phyloP scores from a whole-genome alignment of 2,797 vertebrate species.

The Bradypus variegatus region DNA sequence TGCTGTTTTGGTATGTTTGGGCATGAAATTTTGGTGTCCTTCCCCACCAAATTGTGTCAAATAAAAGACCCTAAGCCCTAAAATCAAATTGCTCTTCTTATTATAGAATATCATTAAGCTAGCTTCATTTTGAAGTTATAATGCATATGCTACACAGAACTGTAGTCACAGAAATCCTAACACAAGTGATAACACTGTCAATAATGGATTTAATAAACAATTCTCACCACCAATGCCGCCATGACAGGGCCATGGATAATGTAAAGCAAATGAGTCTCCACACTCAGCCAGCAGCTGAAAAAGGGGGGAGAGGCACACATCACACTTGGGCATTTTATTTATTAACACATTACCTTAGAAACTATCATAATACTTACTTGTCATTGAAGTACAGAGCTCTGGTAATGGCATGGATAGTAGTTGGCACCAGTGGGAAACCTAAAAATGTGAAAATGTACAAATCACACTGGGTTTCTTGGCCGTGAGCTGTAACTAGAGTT shows the following conservation, averaged over 20 bases:
- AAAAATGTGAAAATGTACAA: conserved; percentile 48
- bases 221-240: conserved; percentile 93
- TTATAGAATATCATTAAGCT: background rate
- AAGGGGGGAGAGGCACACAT: background rate
- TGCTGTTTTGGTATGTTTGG: background rate
- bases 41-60: background rate
- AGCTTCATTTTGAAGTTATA: background rate
- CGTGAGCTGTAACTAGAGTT: background rate
- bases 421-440: conserved; percentile 95
- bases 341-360: background rate
- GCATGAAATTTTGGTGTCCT: background rate
- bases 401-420: conserved; percentile 90
- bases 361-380: conserved; percentile 84
- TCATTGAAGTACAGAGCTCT: conserved; percentile 94
- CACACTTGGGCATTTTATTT: background rate
- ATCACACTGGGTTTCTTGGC: conserved; percentile 1
- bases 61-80: background rate
- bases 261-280: conserved; percentile 94
- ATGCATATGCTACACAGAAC: background rate
- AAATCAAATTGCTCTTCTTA: background rate
- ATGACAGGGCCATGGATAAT: conserved; percentile 96
- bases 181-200: background rate
- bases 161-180: background rate
- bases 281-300: conserved; percentile 96
- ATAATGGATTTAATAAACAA: background rate